phyloP scores from a whole-genome alignment of 2,888 invertebrate genomes.

The Abrostola triplasia region DNA sequence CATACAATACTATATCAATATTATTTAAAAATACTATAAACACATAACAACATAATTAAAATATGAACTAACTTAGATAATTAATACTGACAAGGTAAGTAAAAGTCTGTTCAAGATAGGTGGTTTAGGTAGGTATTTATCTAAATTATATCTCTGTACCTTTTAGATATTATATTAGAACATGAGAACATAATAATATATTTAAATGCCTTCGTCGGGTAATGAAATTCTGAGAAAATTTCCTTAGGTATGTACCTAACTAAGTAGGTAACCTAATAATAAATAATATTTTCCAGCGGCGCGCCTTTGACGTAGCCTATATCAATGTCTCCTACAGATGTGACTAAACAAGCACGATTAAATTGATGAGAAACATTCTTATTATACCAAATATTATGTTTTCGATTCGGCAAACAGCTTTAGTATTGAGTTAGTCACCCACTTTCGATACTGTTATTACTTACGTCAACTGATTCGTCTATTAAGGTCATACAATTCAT shows the following conservation, averaged over 20 bases:
- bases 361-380: background rate
- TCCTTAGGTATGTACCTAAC: background rate
- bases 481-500: conserved; percentile 4
- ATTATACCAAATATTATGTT: background rate
- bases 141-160: too few relatives aligned
- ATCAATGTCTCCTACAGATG: background rate
- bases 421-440: background rate
- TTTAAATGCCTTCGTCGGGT: background rate
- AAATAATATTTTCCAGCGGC: background rate
- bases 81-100: too few relatives aligned
- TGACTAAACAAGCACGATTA: background rate
- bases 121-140: too few relatives aligned
- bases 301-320: background rate
- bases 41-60: too few relatives aligned
- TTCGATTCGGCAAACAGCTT: background rate
- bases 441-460: background rate
- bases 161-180: too few relatives aligned
- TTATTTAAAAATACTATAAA: too few relatives aligned
- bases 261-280: too few relatives aligned
- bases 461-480: background rate
- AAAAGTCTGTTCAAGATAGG: too few relatives aligned
- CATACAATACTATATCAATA: too few relatives aligned
- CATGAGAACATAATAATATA: background rate
- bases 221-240: background rate
- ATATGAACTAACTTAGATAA: too few relatives aligned